Evolutionary conservation across 1,140 invertebrate species (phyloP), one percentile per base, ranked within the genome.

Genomic region (Temnothorax nylanderi): DNA sequence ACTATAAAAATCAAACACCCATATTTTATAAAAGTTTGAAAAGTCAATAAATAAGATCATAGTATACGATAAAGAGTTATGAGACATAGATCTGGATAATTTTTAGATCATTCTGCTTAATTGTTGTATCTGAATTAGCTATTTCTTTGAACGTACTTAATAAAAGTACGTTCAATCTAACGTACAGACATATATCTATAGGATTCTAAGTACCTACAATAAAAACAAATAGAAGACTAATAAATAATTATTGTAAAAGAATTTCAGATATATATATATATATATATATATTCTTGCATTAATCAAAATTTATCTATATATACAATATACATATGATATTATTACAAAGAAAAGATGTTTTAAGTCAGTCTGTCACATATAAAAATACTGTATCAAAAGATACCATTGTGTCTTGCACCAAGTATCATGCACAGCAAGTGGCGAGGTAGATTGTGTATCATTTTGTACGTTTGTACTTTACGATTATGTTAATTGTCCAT

Each of bases 401-500:
- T 13, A 26, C 10, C 6, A 18, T 51, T 16, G 7, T 47, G 1
- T 21, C 3, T 51, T 32, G 2, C 3, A n/a, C 3, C 13, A 69
- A 54, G 13, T 26, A 51, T 65, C 16, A 32, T 34, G n/a, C 16
- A 2, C 32, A 69, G 11, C 2, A 78, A 69, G 4, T 49, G 18
- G 64, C 32, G n/a, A 71, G 44, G 32, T 8, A 54, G 7, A 44
- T 5, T 16, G 1, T 62, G 7, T 47, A 51, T 77, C 47, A 72
- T 56, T 87, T 87, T 80, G 72, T 54, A 54, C 58, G 49, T 41
- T 13, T 37, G 18, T 62, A 89, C 58, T 37, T 81, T 47, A 67
- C n/a, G 4, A 44, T 58, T 41, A 78, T 54, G 6, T 34, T 32
- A 77, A 2, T 87, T 89, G 77, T 69, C 78, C 87, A 77, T 93